A percentile compares a stretch with the other conserved stretches of the same genome.
Evolutionary conservation across 2,113 vertebrate species (phyloP).

Genomic region (Bombycilla garrulus): DNA sequence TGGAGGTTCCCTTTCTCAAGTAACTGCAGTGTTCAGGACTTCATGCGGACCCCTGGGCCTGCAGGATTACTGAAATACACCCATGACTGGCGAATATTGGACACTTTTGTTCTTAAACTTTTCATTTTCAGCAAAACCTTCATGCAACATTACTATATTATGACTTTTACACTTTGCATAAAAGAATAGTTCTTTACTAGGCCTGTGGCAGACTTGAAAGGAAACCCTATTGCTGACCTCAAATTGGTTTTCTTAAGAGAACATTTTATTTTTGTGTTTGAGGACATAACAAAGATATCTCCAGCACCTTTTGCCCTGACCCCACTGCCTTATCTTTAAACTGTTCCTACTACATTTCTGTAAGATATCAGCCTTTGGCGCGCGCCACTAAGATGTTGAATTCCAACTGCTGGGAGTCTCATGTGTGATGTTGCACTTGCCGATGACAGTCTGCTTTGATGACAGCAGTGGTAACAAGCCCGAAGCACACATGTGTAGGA

Average conservation of each 20-base stretch:
- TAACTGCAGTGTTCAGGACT: background rate
- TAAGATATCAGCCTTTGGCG: background rate
- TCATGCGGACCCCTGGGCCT: background rate
- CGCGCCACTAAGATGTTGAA: background rate
- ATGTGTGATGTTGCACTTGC: background rate
- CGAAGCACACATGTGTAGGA: background rate
- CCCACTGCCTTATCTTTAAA: background rate
- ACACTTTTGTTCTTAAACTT: background rate
- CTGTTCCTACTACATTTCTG: background rate
- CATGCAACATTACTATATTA: background rate
- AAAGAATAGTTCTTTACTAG: background rate
- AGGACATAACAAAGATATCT: background rate
- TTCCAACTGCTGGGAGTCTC: background rate
- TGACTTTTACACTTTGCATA: background rate
- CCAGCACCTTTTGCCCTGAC: background rate
- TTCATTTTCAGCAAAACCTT: background rate
- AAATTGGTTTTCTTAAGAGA: background rate
- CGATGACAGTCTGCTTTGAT: background rate
- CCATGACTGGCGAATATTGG: background rate
- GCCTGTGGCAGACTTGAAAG: background rate
- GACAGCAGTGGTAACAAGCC: background rate
- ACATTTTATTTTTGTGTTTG: background rate
- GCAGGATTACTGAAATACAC: background rate
- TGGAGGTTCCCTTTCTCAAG: slow-evolving; percentile 37
- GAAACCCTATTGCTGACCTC: background rate